Evolutionary conservation across 2,888 invertebrate genomes (phyloP).

Genomic region (Cosmia trapezina): DNA sequence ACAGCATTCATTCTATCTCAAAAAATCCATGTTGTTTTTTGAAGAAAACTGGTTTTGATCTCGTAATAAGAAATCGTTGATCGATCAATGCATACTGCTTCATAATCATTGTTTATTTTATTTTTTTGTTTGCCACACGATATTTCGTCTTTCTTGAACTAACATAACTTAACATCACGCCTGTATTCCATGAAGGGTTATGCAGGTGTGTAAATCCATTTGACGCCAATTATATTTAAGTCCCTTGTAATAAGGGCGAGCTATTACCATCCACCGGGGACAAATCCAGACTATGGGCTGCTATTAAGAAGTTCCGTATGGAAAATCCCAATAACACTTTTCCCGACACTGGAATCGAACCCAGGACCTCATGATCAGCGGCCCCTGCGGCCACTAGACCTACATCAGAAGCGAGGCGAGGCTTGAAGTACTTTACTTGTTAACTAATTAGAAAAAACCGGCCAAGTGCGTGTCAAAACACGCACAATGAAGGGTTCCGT

Average conservation of each 20-base stretch:
- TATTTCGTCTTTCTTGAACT: not conserved
- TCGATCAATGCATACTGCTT: not conserved
- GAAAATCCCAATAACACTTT: too few species aligned
- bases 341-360: too few species aligned
- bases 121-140: not conserved
- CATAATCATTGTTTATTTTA: conserved; percentile 7
- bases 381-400: not conserved
- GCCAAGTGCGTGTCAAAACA: too few species aligned
- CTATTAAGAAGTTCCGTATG: too few species aligned
- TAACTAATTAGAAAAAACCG: too few species aligned
- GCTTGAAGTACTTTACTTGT: not conserved
- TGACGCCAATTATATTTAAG: not conserved
- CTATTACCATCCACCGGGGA: too few species aligned
- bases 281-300: too few species aligned
- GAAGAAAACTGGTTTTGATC: conserved; percentile 20
- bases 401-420: not conserved
- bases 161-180: not conserved
- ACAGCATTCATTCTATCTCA: not conserved
- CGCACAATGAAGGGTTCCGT: too few species aligned
- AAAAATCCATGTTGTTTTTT: not conserved
- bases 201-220: not conserved
- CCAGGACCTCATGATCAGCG: too few species aligned
- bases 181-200: not conserved
- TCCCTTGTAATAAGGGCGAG: too few species aligned
- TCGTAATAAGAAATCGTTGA: conserved; percentile 12